Evolutionary conservation across 2,888 invertebrate species (phyloP), one percentile per base, ranked within the genome.

Genomic region (Nymphalis urticae): DNA sequence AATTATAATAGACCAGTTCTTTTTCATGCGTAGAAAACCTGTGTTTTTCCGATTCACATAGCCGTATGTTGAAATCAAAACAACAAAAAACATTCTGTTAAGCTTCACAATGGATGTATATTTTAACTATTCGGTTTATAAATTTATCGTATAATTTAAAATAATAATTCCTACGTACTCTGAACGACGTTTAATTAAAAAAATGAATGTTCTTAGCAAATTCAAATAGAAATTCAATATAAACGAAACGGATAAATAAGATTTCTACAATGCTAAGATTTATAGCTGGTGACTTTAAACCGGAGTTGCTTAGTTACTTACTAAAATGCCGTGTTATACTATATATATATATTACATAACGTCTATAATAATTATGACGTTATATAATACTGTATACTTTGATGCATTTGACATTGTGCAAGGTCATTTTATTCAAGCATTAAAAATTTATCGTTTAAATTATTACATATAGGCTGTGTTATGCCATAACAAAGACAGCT

Each of bases 171-270:
- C 42, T 13, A 42, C 16, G 6, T 16, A 27, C 32, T 0, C 2
- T 56, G 17, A 5, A 32, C 16, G 16, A 54, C 16, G 54, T 24
- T 16, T 54, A 54, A 53, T 53, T 53, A 53, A 53, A 53, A 53
- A 32, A 16, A 27, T 56, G 17, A 50, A 50, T 19, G 17, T 32
- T 9, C 27, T 32, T 32, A 32, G 7, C 32, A n/a, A n/a, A 53
- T 56, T 58, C 56, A 58, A 58, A 24, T 36, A 36, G n/a, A 36
- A 42, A 36, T 58, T 42, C 36, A 19, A 19, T n/a, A n/a, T 58
- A 19, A 58, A 36, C 58, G 36, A 58, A 3, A 58, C 58, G 58
- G 58, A 58, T 19, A 58, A 58, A 42, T 42, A 27, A 36, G 19
- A 32, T 4, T 42, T 36, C 58, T 42, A 13, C 4, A n/a, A 13